Base-by-base conservation (phyloP, 2,113 vertebrate species). In the Oreotrochilus melanogaster region DNA sequence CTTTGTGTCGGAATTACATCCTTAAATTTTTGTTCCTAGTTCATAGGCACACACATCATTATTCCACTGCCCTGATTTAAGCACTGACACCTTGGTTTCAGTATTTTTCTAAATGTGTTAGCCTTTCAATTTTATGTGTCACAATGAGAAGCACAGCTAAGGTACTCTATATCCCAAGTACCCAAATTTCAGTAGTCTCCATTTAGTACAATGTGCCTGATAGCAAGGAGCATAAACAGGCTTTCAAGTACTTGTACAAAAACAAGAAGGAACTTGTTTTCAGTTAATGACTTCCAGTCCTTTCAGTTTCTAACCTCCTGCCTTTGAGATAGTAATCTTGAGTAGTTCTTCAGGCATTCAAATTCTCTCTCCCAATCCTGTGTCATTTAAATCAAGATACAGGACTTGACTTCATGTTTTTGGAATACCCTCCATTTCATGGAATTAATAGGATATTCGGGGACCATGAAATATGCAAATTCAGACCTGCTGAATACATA, bases 271-370 rank as follows among this genome's bases (percentile, higher is more conserved):
- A n/a, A n/a, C n/a, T 90, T 80, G 66, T 78, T 94, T 92, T 72
- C 71, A 31, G 42, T 58, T 88, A 88, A 70, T 83, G 33, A 73
- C 60, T 90, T 90, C 33, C 56, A 92, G 51, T 62, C 85, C 31
- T 88, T 89, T 69, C 23, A 37, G 71, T 82, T 76, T 79, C 81
- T 92, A 51, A 70, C 58, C 80, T 62, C n/a, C 19, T 82, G 66
- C 70, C 42, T 82, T 85, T 50, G 33, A 72, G 74, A 71, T 53
- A 78, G 53, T 47, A 57, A 88, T 91, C 78, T 70, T 28, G 54
- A 89, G 70, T 76, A n/a, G 33, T 95, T 86, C 23, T 85, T 69
- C 39, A 65, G 74, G 54, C 80, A 85, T 91, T 92, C 42, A 18
- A 9, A n/a, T 69, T 87, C 60, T 56, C 18, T 81, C 39, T 84